Percentiles rank a stretch among this genome's conserved stretches.
phyloP scores from a whole-genome alignment of 2,113 vertebrate species.

The Pterocles gutturalis region DNA sequence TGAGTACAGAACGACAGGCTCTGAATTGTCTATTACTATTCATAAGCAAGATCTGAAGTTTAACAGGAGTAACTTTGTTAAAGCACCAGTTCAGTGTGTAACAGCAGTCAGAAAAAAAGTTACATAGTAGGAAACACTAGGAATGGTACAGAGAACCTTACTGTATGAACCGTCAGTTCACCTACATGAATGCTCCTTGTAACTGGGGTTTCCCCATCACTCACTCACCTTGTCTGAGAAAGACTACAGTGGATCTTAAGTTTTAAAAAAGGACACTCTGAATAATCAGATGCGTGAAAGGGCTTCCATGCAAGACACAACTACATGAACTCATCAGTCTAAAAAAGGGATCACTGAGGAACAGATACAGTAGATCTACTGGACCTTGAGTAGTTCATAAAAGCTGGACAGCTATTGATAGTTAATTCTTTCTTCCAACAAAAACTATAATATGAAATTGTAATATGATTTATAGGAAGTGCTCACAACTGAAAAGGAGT shows the following conservation, averaged over 20 bases:
- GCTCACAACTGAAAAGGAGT: neutral
- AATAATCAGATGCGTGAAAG: neutral
- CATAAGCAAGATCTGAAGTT: neutral
- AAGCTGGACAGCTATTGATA: neutral
- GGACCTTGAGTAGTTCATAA: neutral
- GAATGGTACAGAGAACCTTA: neutral
- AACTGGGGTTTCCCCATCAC: neutral
- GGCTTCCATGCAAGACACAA: neutral
- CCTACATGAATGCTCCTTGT: neutral
- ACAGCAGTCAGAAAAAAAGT: neutral
- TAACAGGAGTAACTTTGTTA: neutral
- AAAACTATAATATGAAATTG: neutral
- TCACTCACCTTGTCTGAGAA: neutral
- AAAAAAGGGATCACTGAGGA: neutral
- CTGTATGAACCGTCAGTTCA: neutral
- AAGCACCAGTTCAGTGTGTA: neutral
- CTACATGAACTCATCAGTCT: neutral
- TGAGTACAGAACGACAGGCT: neutral
- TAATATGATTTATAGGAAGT: neutral
- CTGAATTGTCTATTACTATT: neutral
- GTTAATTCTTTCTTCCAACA: neutral
- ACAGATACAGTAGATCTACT: neutral
- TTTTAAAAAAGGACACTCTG: neutral
- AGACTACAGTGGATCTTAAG: neutral
- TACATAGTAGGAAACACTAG: neutral